Conservation (phyloP, 2,113 vertebrate genomes). For the Crotalus horridus region DNA sequence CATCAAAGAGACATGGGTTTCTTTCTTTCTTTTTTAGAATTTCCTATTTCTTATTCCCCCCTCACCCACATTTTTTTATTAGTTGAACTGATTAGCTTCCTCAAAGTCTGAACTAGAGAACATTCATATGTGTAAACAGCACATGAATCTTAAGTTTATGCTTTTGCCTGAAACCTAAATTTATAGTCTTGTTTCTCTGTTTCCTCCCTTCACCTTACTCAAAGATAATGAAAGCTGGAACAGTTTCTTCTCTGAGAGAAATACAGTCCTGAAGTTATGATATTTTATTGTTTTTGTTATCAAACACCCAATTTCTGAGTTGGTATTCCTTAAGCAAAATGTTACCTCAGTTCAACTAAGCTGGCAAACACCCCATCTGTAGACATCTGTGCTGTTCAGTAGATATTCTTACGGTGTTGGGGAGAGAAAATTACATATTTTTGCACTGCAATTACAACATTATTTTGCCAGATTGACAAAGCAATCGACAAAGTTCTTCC, state of each 20-base stretch:
- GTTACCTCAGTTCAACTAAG: constrained; percentile 43
- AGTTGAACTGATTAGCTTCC: background rate
- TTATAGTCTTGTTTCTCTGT: background rate
- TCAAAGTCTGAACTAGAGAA: background rate
- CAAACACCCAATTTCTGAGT: constrained; percentile 24
- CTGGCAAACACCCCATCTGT: constrained; percentile 10
- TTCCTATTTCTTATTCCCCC: background rate
- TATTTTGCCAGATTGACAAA: constrained; percentile 17
- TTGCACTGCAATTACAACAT: constrained; percentile 50
- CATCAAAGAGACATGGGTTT: background rate
- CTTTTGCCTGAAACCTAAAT: constrained; percentile 14
- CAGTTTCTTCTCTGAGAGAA: constrained; percentile 23
- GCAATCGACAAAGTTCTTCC: background rate
- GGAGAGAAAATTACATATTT: constrained; percentile 27
- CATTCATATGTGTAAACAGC: background rate
- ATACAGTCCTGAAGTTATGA: constrained; percentile 19
- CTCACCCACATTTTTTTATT: background rate
- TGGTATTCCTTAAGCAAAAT: constrained; percentile 31
- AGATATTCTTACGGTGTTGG: background rate
- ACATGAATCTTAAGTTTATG: constrained; percentile 2
- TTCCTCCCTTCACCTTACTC: background rate
- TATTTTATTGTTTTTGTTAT: background rate
- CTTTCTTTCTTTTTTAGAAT: background rate
- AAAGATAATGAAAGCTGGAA: constrained; percentile 6
- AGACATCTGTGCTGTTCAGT: constrained; percentile 31